Evolutionary conservation across 2,888 invertebrate species (phyloP), one percentile per base, ranked within the genome.

Genomic region (Melanchra persicariae): DNA sequence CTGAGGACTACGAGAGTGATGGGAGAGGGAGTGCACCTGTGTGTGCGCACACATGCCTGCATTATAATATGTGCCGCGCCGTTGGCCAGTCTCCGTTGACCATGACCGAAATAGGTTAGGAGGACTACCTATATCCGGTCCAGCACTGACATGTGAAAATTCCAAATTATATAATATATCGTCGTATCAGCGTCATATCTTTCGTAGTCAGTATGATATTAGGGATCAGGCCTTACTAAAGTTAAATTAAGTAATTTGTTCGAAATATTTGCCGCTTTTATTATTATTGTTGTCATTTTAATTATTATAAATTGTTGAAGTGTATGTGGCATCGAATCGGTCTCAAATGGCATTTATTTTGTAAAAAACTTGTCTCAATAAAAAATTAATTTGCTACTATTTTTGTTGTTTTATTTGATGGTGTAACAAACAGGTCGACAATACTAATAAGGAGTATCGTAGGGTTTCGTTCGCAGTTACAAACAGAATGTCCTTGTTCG

Each of bases 301-400:
- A 45, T 45, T 19, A 24, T 22, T 57, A 19, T 47, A 15, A 51
- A 60, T 77, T 49, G 26, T 49, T 69, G 12, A 60, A 30, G 37
- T 61, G 52, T 47, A 47, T 30, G 34, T 62, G 73, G 55, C 68
- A 65, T 63, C 24, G 24, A 37, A 57, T 78, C 55, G 83, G 84
- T 84, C 74, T 81, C 79, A 73, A 84, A 83, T 52, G 74, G 81
- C 74, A 82, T 79, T 80, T 85, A 82, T 74, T 77, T 81, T 73
- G 57, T 72, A 45, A 59, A 71, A 51, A 24, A n/a, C n/a, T 5
- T 54, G 63, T 70, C 77, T 62, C 57, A 77, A 77, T 81, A 83
- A 81, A 83, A 15, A 5, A 60, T 70, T 79, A 3, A 55, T 79
- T 85, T 82, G 83, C 85, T 71, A 79, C 51, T 52, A 24, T 15